Conservation (phyloP, 1,140 invertebrate genomes). For the Chlorops oryzae region DNA sequence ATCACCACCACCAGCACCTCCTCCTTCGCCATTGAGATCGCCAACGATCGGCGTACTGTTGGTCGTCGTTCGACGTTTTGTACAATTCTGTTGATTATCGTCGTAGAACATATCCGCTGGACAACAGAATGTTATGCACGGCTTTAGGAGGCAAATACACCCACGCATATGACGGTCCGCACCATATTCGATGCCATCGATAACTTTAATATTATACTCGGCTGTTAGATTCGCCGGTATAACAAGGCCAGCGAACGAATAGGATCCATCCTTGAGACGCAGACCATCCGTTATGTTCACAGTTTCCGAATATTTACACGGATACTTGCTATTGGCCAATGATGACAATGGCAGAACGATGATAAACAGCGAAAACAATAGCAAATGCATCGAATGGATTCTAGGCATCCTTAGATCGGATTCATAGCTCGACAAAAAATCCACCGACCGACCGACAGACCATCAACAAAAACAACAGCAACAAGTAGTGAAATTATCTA, state of each 20-base stretch:
- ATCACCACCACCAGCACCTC: no score
- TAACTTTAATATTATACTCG: slow-evolving; percentile 37
- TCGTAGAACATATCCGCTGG: slow-evolving; percentile 22
- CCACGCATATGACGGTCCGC: slow-evolving; percentile 30
- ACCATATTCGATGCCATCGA: slow-evolving; percentile 35
- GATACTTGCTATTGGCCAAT: slow-evolving; percentile 12
- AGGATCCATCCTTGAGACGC: slow-evolving; percentile 34
- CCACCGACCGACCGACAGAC: slow-evolving; percentile 11
- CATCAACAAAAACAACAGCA: slow-evolving; percentile 4
- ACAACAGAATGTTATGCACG: slow-evolving; percentile 41
- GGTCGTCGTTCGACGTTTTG: slow-evolving; percentile 3
- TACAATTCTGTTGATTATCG: slow-evolving; percentile 21
- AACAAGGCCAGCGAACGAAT: slow-evolving; percentile 30
- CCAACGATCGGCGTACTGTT: neutral
- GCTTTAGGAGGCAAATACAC: slow-evolving; percentile 34
- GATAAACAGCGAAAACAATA: slow-evolving; percentile 7
- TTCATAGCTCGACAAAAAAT: neutral
- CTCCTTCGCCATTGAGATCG: no score
- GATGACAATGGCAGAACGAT: neutral
- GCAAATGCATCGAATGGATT: neutral
- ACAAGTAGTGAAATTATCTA: slow-evolving; percentile 9
- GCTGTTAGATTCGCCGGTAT: slow-evolving; percentile 27
- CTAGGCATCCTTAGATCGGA: neutral
- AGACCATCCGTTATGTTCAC: slow-evolving; percentile 38
- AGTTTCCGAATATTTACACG: slow-evolving; percentile 30